A percentile compares a stretch with the other conserved stretches of the same genome.
Evolutionary conservation across 1,140 invertebrate genomes (phyloP).

Genomic region (Atta colombica): DNA sequence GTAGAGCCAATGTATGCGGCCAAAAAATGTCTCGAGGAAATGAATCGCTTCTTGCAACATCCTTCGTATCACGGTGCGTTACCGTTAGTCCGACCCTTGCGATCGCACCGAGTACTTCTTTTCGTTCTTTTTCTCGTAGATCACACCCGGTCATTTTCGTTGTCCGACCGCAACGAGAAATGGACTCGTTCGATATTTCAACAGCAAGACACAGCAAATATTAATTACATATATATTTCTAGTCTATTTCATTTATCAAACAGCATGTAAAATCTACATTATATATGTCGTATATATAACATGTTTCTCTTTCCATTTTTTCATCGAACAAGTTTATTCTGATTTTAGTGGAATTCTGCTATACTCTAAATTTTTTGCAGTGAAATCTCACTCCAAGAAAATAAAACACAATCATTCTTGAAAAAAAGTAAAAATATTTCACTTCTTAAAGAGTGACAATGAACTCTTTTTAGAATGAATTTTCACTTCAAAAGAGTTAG

Average conservation of each 20-base stretch:
- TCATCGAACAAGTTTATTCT: background rate
- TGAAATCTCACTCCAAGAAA: too few relatives aligned
- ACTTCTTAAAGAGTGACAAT: too few relatives aligned
- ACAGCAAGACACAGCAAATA: slow-evolving; percentile 27
- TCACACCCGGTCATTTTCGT: slow-evolving; percentile 69
- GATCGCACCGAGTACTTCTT: slow-evolving; percentile 56
- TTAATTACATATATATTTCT: slow-evolving; percentile 12
- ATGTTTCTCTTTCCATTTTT: background rate
- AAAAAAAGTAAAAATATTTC: too few relatives aligned
- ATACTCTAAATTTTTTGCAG: too few relatives aligned
- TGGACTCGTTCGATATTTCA: slow-evolving; percentile 68
- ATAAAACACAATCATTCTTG: too few relatives aligned
- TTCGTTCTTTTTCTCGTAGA: slow-evolving; percentile 66
- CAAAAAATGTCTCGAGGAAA: slow-evolving; percentile 61
- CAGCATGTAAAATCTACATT: background rate
- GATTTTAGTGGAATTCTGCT: background rate
- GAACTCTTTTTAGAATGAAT: too few relatives aligned
- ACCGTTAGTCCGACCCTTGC: slow-evolving; percentile 72
- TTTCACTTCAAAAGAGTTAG: too few relatives aligned
- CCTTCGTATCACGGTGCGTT: slow-evolving; percentile 68
- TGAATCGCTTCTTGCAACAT: slow-evolving; percentile 69
- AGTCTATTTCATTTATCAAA: slow-evolving; percentile 25
- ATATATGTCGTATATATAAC: background rate
- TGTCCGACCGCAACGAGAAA: slow-evolving; percentile 69
- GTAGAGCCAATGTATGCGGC: slow-evolving; percentile 11